phyloP scores from a whole-genome alignment of 1,140 invertebrate genomes.

The Drosophila simulans region DNA sequence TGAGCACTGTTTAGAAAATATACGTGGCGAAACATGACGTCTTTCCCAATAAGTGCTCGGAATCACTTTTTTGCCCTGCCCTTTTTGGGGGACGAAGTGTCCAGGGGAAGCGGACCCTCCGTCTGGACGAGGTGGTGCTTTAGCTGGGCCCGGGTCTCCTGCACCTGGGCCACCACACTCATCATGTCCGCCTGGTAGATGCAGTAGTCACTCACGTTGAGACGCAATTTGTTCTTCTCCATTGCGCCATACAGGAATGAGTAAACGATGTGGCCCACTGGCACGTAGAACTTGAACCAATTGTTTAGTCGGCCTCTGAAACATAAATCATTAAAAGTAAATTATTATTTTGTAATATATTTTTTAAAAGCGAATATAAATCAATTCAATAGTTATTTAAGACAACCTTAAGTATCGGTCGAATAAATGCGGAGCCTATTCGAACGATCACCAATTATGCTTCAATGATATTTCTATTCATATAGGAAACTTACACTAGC shows the following conservation, averaged over 20 bases:
- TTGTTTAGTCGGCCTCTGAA: conserved; percentile 48
- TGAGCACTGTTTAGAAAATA: neutral
- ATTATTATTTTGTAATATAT: too few relatives aligned
- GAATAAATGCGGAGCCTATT: too few relatives aligned
- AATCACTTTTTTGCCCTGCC: neutral
- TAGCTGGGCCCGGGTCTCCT: conserved; percentile 47
- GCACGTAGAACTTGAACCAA: conserved; percentile 76
- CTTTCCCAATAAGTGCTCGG: neutral
- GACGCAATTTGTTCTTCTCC: conserved; percentile 72
- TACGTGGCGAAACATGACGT: neutral
- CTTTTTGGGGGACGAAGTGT: neutral
- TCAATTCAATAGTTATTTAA: too few relatives aligned
- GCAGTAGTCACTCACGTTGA: conserved; percentile 71
- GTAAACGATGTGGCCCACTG: conserved; percentile 70
- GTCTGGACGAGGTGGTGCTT: conserved; percentile 23
- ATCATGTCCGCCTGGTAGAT: conserved; percentile 67
- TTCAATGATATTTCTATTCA: too few relatives aligned
- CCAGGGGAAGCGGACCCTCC: conserved; percentile 1
- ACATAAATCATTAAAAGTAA: neutral
- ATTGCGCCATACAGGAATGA: conserved; percentile 71
- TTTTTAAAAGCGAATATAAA: too few relatives aligned
- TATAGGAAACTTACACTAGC: conserved; percentile 59
- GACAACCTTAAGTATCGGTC: too few relatives aligned
- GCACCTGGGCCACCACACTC: conserved; percentile 52
- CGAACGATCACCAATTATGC: too few relatives aligned